Percentiles rank a stretch among this genome's conserved stretches.
These are phyloP conservation scores for Stomatorhinus ivindoensis DNA, from an alignment of 2,113 vertebrate genomes.

Conservation along the genomic window DNA sequence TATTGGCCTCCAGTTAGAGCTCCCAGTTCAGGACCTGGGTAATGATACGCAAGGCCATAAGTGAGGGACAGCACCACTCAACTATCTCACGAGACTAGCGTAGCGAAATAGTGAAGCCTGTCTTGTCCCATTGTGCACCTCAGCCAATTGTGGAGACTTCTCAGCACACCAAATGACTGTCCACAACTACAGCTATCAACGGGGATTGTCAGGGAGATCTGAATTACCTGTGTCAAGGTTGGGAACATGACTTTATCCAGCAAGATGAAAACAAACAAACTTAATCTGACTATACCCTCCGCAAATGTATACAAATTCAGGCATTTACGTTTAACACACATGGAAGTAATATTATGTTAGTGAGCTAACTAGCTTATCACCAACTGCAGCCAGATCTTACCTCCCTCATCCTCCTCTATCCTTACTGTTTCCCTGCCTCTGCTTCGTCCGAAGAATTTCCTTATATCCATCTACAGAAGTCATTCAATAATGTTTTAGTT, in stretches of 20 bases:
- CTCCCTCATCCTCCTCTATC: not conserved
- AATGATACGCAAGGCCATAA: no score
- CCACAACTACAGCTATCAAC: not conserved
- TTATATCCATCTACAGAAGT: not conserved
- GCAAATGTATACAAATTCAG: no score
- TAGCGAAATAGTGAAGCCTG: not conserved
- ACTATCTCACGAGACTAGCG: no score
- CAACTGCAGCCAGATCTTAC: not conserved
- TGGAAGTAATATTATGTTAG: no score
- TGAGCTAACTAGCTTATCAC: not conserved
- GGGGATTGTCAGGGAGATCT: not conserved
- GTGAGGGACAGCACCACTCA: no score
- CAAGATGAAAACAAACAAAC: slow-evolving; percentile 4
- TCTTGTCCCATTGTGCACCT: not conserved
- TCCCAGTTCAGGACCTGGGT: no score
- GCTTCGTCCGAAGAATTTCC: not conserved
- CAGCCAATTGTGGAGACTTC: not conserved
- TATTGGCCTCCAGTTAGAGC: no score
- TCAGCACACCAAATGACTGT: not conserved
- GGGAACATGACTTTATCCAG: slow-evolving; percentile 13
- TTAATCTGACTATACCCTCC: no score
- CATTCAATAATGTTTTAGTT: no score
- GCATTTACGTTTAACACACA: no score
- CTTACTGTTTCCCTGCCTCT: not conserved
- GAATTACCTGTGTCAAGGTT: not conserved